Base-by-base conservation (phyloP, 1,140 invertebrate species). In the Xylocopa sonorina region DNA sequence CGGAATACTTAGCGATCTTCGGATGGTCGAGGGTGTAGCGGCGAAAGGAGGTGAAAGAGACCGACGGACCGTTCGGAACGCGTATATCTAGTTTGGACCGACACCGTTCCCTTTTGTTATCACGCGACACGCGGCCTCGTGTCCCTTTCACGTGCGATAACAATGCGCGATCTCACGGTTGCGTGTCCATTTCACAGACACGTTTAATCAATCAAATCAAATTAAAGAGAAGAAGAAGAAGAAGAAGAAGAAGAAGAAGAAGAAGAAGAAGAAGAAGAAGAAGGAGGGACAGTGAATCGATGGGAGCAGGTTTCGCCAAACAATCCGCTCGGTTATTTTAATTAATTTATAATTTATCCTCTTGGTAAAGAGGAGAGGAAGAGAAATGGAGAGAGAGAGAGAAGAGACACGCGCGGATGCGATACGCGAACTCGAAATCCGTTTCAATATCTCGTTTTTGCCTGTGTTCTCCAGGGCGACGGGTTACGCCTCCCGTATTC, bases 71-170 rank as follows among this genome's bases (percentile, higher is more conserved):
- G 77, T 85, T 79, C 67, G 64, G 50, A 2, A 3, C 10, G 46
- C 74, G 78, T 73, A 80, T 57, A 82, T 66, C 72, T 60, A 41
- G 75, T 83, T 79, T 73, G 71, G 29, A 50, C 24, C 57, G 62
- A 41, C 73, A 74, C 55, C 79, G 55, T 74, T 71, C 58, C 63
- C 85, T 72, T 69, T 87, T 86, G 82, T 84, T 75, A 84, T 48
- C 71, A 43, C 41, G 29, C 51, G 82, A 71, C 48, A 51, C 48
- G 32, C 64, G 72, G 67, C 64, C 57, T 64, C 64, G 50, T 53
- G 12, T 14, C 51, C 68, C 68, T 74, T 69, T 78, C 71, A 43
- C 66, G 14, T n/a, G n/a, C 62, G 48, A 51, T 69, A 80, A 83
- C 82, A 83, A 84, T 55, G 57, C 57, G n/a, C 27, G 50, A n/a